These are phyloP conservation scores for Tragelaphus strepsiceros DNA, from an alignment of 2,113 vertebrate genomes.

Conservation along the genomic window DNA sequence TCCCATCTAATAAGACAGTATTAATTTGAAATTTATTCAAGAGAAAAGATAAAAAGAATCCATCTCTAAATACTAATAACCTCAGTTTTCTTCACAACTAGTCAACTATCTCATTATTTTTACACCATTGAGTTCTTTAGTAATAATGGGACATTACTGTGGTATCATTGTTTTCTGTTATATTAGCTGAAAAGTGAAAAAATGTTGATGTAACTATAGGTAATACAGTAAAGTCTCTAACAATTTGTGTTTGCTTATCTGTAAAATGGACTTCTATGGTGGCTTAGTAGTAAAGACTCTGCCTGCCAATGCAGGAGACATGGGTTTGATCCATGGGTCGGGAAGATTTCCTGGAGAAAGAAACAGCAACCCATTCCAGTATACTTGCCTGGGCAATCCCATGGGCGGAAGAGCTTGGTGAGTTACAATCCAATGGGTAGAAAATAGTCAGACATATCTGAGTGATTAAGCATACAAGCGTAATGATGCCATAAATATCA, in stretches of 20 bases:
- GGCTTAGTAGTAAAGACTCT: neutral
- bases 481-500: neutral
- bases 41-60: neutral
- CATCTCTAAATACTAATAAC: neutral
- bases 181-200: neutral
- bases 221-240: neutral
- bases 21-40: neutral
- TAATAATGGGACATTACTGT: neutral
- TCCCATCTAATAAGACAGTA: neutral
- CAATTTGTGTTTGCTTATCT: neutral
- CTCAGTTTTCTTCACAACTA: neutral
- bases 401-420: neutral
- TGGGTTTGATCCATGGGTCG: neutral
- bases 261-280: neutral
- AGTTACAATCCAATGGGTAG: neutral
- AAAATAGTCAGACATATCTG: neutral
- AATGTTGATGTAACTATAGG: neutral
- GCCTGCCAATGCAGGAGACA: neutral
- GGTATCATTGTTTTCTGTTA: neutral
- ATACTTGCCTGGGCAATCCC: neutral
- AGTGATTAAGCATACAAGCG: neutral
- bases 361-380: neutral
- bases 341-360: neutral
- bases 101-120: neutral
- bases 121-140: neutral